Conservation (phyloP, 2,113 vertebrate species). For the Takifugu bimaculatus region DNA sequence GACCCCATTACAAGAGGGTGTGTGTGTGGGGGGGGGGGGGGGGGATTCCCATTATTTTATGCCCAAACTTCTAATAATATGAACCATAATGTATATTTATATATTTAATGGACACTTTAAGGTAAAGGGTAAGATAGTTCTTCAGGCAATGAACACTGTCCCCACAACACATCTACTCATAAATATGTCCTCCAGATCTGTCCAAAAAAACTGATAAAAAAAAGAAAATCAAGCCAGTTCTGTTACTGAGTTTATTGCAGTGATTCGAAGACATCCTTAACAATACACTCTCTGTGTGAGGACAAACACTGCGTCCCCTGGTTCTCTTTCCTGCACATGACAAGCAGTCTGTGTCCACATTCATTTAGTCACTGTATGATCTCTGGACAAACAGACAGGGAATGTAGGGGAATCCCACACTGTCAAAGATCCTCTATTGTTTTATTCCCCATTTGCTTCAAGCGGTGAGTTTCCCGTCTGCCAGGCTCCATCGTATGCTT, state of each 20-base stretch:
- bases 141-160: too few relatives aligned
- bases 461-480: constrained; percentile 26
- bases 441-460: constrained; percentile 42
- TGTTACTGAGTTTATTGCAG: not conserved
- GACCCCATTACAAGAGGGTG: constrained; percentile 2
- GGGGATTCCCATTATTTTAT: not conserved
- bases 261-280: not conserved
- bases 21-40: not conserved
- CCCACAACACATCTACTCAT: too few relatives aligned
- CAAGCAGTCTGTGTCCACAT: constrained; percentile 14
- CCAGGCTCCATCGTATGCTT: not conserved
- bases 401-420: constrained; percentile 60
- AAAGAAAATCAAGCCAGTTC: not conserved
- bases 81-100: too few relatives aligned
- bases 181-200: not conserved
- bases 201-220: not conserved
- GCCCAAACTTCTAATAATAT: not conserved
- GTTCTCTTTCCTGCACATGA: constrained; percentile 24
- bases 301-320: constrained; percentile 9
- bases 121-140: too few relatives aligned
- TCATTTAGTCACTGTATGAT: constrained; percentile 12
- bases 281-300: constrained; percentile 15
- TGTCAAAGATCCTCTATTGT: constrained; percentile 58
- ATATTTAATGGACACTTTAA: too few relatives aligned
- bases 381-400: constrained; percentile 21